Percentiles rank a stretch among this genome's conserved stretches.
Conservation (phyloP, 2,888 invertebrate genomes). For the Crepidodera aurea region DNA sequence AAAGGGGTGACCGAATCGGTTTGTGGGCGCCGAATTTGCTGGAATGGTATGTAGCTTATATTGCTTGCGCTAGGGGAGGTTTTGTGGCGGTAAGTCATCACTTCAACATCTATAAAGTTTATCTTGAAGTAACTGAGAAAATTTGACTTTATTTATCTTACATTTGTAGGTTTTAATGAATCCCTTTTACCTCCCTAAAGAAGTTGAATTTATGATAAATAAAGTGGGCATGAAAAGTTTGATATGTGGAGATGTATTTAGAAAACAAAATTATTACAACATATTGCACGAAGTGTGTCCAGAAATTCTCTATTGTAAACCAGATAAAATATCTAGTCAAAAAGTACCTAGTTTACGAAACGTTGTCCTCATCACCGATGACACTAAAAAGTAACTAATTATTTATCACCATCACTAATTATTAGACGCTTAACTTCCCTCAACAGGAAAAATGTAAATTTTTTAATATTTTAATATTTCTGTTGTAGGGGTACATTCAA, state of each 20-base stretch:
- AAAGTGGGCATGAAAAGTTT: constrained; percentile 76
- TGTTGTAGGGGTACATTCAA: constrained; percentile 62
- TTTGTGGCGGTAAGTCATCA: constrained; percentile 72
- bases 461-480: constrained; percentile 2
- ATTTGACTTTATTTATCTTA: not conserved
- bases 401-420: no score
- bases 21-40: constrained; percentile 81
- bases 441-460: no score
- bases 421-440: no score
- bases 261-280: constrained; percentile 72
- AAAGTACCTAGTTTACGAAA: constrained; percentile 64
- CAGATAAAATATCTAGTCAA: constrained; percentile 63
- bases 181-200: constrained; percentile 74
- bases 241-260: constrained; percentile 69
- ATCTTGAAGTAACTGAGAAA: no score
- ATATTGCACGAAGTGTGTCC: constrained; percentile 70
- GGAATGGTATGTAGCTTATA: constrained; percentile 78
- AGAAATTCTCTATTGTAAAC: constrained; percentile 62
- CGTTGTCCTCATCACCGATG: constrained; percentile 68
- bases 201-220: constrained; percentile 75
- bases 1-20: constrained; percentile 77
- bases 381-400: constrained; percentile 62
- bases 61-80: constrained; percentile 77
- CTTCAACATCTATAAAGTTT: no score
- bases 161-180: constrained; percentile 75